A percentile compares a stretch with the other conserved stretches of the same genome.
These are phyloP conservation scores for Cheumatopsyche charites DNA, from an alignment of 1,140 invertebrate species.

Conservation along the genomic window DNA sequence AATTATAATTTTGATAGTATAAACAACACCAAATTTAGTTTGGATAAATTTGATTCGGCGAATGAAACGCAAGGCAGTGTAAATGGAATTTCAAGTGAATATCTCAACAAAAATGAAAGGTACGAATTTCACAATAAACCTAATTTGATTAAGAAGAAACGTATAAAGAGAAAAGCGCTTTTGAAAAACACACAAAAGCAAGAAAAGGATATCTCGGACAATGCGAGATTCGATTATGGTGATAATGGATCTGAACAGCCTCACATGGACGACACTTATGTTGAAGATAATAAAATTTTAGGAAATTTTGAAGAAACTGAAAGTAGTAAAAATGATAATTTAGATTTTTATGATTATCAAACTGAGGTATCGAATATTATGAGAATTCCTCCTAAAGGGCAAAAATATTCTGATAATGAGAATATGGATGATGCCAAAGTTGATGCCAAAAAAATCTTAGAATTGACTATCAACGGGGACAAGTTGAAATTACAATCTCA, in stretches of 20 bases:
- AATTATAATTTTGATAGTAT: neutral
- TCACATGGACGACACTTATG: slow-evolving; percentile 50
- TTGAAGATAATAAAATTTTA: slow-evolving; percentile 44
- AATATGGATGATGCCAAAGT: slow-evolving; percentile 24
- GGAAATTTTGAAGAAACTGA: slow-evolving; percentile 46
- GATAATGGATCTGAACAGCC: slow-evolving; percentile 53
- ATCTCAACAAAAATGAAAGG: neutral
- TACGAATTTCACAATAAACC: neutral
- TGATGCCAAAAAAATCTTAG: slow-evolving; percentile 39
- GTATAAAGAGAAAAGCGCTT: neutral
- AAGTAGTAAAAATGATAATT: slow-evolving; percentile 50
- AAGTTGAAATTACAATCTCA: slow-evolving; percentile 41
- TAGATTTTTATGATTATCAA: slow-evolving; percentile 46
- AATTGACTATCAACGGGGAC: slow-evolving; percentile 34
- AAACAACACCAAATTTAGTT: neutral
- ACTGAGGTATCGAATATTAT: slow-evolving; percentile 53
- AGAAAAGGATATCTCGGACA: slow-evolving; percentile 47
- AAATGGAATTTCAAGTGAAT: neutral
- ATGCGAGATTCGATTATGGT: slow-evolving; percentile 54
- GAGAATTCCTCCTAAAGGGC: slow-evolving; percentile 57
- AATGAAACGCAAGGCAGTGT: neutral
- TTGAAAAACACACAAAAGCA: slow-evolving; percentile 44
- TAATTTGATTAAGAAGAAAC: neutral
- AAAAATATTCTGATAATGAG: slow-evolving; percentile 27
- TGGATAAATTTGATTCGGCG: neutral